Evolutionary conservation across 2,113 vertebrate species (phyloP).

Genomic region (Crotalus helleri): DNA sequence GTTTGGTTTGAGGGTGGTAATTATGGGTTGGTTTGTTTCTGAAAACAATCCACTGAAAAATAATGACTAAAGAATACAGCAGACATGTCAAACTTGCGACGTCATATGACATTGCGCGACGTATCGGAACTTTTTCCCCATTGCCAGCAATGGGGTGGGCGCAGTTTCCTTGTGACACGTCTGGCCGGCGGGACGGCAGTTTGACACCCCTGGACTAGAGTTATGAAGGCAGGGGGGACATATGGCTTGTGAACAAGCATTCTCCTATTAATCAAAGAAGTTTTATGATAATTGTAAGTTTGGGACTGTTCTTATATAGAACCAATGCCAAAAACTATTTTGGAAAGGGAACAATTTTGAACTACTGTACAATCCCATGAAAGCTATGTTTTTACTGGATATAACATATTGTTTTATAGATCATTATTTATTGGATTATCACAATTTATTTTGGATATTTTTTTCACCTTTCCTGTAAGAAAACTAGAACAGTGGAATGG

Average conservation of each 20-base stretch:
- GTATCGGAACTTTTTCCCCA: too few relatives aligned
- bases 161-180: fast-evolving
- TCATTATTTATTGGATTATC: not conserved
- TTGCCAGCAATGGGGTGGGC: too few relatives aligned
- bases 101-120: fast-evolving
- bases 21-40: not conserved
- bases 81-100: too few relatives aligned
- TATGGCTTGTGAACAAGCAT: not conserved
- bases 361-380: not conserved
- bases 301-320: not conserved
- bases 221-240: not conserved
- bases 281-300: not conserved
- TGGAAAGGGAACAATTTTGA: not conserved
- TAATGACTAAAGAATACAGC: not conserved
- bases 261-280: not conserved
- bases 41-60: not conserved
- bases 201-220: too few relatives aligned
- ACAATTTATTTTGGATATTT: not conserved
- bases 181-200: fast-evolving
- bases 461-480: not conserved
- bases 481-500: not conserved
- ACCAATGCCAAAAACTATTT: not conserved
- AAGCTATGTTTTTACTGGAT: not conserved
- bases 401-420: not conserved
- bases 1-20: not conserved